phyloP scores from a whole-genome alignment of 2,113 vertebrate species.

The Syngnathus typhle region DNA sequence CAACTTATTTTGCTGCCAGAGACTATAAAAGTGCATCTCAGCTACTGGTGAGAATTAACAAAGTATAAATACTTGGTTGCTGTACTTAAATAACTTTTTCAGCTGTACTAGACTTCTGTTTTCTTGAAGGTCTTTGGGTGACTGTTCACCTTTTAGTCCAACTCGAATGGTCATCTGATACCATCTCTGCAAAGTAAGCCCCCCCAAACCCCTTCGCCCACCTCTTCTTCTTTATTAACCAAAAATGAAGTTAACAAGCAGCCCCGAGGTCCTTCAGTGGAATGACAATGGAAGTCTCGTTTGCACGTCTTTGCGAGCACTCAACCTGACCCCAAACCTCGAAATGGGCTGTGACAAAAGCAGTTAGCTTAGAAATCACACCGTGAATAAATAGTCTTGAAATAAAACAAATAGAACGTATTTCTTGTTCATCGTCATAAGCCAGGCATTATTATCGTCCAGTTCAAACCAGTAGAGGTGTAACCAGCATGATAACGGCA shows the following conservation, averaged over 20 bases:
- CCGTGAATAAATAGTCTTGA: background rate
- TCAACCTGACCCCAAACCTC: background rate
- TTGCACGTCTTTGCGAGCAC: constrained; percentile 8
- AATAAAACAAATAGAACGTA: background rate
- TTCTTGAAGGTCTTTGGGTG: constrained; percentile 5
- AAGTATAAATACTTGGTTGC: background rate
- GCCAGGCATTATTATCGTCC: constrained; percentile 2
- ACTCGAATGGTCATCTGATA: constrained; percentile 65
- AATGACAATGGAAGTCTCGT: constrained; percentile 47
- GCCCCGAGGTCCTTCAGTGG: constrained; percentile 37
- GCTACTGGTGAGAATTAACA: background rate
- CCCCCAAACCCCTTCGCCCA: background rate
- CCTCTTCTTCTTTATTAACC: constrained; percentile 34
- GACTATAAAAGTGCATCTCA: constrained; percentile 11
- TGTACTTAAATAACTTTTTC: background rate
- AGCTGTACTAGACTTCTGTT: background rate
- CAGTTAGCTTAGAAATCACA: background rate
- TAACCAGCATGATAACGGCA: background rate
- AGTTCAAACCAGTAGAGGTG: background rate
- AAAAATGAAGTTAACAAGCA: constrained; percentile 31
- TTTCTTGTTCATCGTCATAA: constrained; percentile 6
- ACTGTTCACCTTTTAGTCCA: constrained; percentile 33
- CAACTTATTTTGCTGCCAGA: constrained; percentile 15
- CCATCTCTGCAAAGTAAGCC: constrained; percentile 48
- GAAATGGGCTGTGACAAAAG: background rate